Evolutionary conservation across 2,113 vertebrate species (phyloP).

Genomic region (Puffinus mauretanicus): DNA sequence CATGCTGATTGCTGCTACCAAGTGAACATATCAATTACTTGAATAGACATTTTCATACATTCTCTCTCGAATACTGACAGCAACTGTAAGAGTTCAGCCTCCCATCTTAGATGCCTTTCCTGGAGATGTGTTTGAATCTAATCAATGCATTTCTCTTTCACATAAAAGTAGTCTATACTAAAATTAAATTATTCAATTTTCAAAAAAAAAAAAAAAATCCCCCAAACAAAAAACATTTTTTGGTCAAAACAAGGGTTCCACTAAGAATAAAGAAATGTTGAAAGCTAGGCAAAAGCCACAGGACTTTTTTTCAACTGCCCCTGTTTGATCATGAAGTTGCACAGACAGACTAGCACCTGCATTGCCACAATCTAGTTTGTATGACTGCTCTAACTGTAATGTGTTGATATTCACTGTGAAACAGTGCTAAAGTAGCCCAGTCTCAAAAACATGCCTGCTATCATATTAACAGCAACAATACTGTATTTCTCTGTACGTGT

Average conservation of each 20-base stretch:
- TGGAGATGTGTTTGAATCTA: neutral
- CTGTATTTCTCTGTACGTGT: neutral
- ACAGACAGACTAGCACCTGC: neutral
- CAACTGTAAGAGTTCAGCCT: neutral
- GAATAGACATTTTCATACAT: neutral
- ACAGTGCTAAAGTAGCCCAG: slow-evolving; percentile 48
- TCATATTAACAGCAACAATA: slow-evolving; percentile 38
- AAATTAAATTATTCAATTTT: neutral
- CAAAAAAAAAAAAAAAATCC: no score
- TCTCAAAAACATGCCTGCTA: slow-evolving; percentile 37
- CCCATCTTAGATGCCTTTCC: neutral
- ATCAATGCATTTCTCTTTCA: neutral
- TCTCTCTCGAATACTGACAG: neutral
- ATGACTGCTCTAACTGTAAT: slow-evolving; percentile 25
- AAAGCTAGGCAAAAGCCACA: neutral
- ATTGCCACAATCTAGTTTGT: neutral
- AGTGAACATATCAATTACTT: neutral
- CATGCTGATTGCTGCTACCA: neutral
- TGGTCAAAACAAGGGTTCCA: neutral
- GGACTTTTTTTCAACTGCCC: neutral
- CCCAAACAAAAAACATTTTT: neutral
- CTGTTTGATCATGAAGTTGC: neutral
- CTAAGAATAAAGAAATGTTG: neutral
- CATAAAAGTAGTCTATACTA: neutral
- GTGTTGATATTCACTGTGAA: slow-evolving; percentile 38